These are phyloP conservation scores for Xenopus petersii DNA, from an alignment of 2,797 vertebrate species.

Conservation along the genomic window DNA sequence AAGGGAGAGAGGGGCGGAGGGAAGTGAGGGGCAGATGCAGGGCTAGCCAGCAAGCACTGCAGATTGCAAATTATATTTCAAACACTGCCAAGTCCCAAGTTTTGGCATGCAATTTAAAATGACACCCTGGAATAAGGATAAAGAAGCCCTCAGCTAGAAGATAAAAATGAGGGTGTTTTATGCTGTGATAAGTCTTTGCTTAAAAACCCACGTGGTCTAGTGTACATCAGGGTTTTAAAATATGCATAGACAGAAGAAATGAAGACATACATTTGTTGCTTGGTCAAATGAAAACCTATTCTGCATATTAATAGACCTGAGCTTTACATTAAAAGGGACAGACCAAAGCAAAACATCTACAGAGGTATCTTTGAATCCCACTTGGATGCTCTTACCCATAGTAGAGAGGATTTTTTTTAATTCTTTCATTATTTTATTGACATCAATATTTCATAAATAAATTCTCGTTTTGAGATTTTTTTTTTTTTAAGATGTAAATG, in stretches of 20 bases:
- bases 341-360: conserved; percentile 55
- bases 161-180: conserved; percentile 79
- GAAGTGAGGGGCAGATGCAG: conserved; percentile 61
- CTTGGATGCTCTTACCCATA: no score
- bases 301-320: conserved; percentile 82
- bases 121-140: conserved; percentile 76
- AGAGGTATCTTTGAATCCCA: conserved; percentile 43
- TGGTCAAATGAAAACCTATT: conserved; percentile 78
- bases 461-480: no score
- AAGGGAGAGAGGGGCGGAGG: conserved; percentile 2
- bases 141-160: conserved; percentile 75
- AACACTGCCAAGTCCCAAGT: conserved; percentile 81
- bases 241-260: conserved; percentile 84
- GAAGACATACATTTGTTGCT: conserved; percentile 81
- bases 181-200: conserved; percentile 75
- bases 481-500: no score
- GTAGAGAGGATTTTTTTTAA: conserved; percentile 24
- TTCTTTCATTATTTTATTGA: background rate
- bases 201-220: conserved; percentile 79
- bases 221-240: conserved; percentile 87
- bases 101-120: conserved; percentile 85
- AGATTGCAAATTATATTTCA: conserved; percentile 90
- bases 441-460: no score
- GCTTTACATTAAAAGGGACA: conserved; percentile 73
- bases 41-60: conserved; percentile 78